These are phyloP conservation scores for Hyposoter didymator DNA, from an alignment of 2,888 invertebrate genomes.

Conservation along the genomic window DNA sequence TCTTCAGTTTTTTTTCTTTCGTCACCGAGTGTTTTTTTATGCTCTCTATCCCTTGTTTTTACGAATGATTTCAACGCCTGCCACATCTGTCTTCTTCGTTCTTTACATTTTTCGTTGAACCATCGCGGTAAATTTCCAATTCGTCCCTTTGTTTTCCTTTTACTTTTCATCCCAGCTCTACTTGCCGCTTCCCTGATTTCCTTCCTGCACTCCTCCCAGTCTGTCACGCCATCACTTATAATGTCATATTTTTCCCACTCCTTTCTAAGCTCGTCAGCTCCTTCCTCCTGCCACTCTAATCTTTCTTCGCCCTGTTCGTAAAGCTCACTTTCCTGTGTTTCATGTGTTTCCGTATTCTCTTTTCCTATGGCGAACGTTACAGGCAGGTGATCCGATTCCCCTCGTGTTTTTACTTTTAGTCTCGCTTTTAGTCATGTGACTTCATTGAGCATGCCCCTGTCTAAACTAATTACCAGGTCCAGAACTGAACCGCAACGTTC, in stretches of 20 bases:
- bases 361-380: background rate
- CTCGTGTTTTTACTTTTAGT: constrained; percentile 9
- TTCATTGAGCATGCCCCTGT: background rate
- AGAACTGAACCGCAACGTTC: constrained; percentile 14
- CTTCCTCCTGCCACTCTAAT: background rate
- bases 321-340: background rate
- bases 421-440: background rate
- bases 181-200: background rate
- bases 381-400: constrained; percentile 5
- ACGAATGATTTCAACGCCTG: background rate
- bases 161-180: background rate
- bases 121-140: background rate
- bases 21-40: background rate
- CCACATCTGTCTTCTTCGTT: constrained; percentile 24
- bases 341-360: background rate
- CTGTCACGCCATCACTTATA: background rate
- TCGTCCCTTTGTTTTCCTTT: background rate
- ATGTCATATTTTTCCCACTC: constrained; percentile 15
- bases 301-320: background rate
- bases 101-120: constrained; percentile 31
- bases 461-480: background rate
- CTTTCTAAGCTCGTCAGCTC: background rate
- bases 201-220: background rate
- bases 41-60: background rate
- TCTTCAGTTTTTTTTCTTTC: constrained; percentile 10